Conservation (phyloP, 2,888 invertebrate species). For the Diaperis boleti region DNA sequence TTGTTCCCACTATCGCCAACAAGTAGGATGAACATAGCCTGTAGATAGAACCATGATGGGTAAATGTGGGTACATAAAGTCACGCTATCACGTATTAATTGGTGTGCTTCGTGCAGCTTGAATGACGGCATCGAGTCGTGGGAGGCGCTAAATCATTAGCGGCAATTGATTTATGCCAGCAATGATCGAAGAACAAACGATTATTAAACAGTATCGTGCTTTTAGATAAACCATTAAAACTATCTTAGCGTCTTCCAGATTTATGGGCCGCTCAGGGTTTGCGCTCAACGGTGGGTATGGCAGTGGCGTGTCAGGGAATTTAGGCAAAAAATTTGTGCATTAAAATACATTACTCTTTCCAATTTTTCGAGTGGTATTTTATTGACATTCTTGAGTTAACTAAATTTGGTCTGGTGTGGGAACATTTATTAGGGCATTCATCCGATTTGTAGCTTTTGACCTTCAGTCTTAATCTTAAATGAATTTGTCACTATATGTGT, state of each 20-base stretch:
- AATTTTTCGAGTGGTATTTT: too few species aligned
- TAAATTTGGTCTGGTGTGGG: too few species aligned
- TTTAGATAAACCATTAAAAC: constrained; percentile 19
- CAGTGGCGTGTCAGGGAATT: too few species aligned
- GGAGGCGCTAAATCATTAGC: constrained; percentile 58
- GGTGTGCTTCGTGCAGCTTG: constrained; percentile 54
- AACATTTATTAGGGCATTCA: too few species aligned
- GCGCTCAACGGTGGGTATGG: too few species aligned
- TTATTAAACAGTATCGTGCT: constrained; percentile 27
- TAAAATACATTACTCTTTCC: too few species aligned
- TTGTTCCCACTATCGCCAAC: constrained; percentile 43
- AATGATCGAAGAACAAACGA: constrained; percentile 35
- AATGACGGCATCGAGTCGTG: constrained; percentile 55
- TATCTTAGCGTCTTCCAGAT: constrained; percentile 1
- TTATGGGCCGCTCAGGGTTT: neutral
- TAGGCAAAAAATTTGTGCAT: too few species aligned
- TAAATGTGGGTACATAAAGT: constrained; percentile 53
- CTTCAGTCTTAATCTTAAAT: too few species aligned
- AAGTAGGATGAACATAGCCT: constrained; percentile 37
- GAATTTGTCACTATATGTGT: too few species aligned
- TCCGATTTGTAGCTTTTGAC: too few species aligned
- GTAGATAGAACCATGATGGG: constrained; percentile 47
- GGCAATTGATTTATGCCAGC: constrained; percentile 53
- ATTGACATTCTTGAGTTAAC: too few species aligned
- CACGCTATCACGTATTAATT: constrained; percentile 55